Conservation (phyloP, 1,140 invertebrate genomes). For the Pseudomyrmex sp. region DNA sequence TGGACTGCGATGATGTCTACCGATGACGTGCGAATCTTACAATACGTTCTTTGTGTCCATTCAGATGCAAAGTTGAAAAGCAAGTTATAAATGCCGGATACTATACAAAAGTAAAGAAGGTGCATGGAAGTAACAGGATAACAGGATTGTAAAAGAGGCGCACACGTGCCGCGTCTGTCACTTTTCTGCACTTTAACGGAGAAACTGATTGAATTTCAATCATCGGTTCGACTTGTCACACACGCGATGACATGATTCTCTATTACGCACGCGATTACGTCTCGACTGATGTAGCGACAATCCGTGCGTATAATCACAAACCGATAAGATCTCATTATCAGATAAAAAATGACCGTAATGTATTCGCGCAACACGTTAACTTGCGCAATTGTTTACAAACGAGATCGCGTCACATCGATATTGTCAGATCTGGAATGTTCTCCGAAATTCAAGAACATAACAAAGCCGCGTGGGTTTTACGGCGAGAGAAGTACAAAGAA, state of each 20-base stretch:
- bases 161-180: slow-evolving; percentile 18
- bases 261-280: slow-evolving; percentile 11
- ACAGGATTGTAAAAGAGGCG: slow-evolving; percentile 37
- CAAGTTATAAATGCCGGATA: background rate
- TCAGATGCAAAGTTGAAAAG: slow-evolving; percentile 50
- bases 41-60: slow-evolving; percentile 53
- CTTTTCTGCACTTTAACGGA: slow-evolving; percentile 4
- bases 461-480: too few species aligned
- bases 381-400: background rate
- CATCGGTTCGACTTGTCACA: background rate
- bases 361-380: background rate
- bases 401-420: background rate
- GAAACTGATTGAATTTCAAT: slow-evolving; percentile 6
- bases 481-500: too few species aligned
- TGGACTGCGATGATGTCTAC: too few species aligned
- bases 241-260: slow-evolving; percentile 2
- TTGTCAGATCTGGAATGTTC: background rate
- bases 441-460: background rate
- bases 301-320: background rate
- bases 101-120: slow-evolving; percentile 19
- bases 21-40: slow-evolving; percentile 23
- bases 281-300: background rate
- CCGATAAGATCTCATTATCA: background rate
- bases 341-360: background rate
- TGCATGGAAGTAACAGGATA: slow-evolving; percentile 32